Conservation (phyloP, 2,888 invertebrate genomes). For the Lepidonotus clava region DNA sequence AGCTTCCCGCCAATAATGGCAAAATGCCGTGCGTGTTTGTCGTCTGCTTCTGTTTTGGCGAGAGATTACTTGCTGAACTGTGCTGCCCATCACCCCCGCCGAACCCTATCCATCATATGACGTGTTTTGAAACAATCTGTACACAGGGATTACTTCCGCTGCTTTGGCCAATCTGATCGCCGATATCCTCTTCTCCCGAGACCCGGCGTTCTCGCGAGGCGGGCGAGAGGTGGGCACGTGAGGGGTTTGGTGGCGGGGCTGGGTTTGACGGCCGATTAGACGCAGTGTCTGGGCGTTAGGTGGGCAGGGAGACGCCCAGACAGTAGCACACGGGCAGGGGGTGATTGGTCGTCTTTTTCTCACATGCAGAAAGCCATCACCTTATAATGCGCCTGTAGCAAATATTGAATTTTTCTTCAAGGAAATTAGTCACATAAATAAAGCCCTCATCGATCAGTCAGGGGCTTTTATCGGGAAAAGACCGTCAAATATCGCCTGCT, state of each 20-base stretch:
- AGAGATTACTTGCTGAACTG: neutral
- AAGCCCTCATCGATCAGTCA: neutral
- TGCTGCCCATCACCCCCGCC: neutral
- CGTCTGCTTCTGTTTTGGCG: neutral
- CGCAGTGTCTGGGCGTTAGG: neutral
- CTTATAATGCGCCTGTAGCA: neutral
- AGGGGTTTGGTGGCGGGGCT: neutral
- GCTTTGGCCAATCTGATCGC: neutral
- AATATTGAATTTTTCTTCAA: neutral
- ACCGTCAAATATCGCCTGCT: too few species aligned
- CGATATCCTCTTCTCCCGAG: conserved; percentile 1
- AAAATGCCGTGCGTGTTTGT: neutral
- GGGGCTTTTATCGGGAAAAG: neutral
- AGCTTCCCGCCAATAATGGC: neutral
- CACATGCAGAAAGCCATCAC: neutral
- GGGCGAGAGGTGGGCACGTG: neutral
- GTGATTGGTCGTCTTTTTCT: too few species aligned
- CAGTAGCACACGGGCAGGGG: too few species aligned
- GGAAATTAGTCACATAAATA: neutral
- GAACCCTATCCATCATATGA: neutral
- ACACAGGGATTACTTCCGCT: neutral
- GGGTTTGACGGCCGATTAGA: neutral
- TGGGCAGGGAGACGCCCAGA: neutral
- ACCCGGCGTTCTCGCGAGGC: neutral
- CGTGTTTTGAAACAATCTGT: conserved; percentile 3